Evolutionary conservation across 2,797 vertebrate species (phyloP).

Genomic region (Hippoglossus hippoglossus): DNA sequence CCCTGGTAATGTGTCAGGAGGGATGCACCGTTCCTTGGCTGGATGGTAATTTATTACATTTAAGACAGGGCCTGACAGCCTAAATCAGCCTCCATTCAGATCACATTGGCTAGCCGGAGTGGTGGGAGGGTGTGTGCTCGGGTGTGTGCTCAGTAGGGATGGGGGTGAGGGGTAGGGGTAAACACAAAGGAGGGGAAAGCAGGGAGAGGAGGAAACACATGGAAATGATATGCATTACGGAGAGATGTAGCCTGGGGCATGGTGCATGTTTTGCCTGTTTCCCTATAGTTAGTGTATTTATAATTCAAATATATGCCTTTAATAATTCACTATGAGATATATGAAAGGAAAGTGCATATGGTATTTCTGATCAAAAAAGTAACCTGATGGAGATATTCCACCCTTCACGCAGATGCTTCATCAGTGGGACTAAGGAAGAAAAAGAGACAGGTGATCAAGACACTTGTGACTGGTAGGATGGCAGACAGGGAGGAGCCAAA

Average conservation of each 20-base stretch:
- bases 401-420: conserved; percentile 32
- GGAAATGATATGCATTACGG: conserved; percentile 93
- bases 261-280: conserved; percentile 93
- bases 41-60: conserved; percentile 93
- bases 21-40: conserved; percentile 88
- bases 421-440: conserved; percentile 9
- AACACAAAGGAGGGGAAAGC: conserved; percentile 78
- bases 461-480: not conserved
- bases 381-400: conserved; percentile 27
- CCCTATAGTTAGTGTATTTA: conserved; percentile 96
- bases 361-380: conserved; percentile 49
- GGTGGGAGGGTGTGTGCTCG: conserved; percentile 25
- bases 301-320: conserved; percentile 96
- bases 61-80: conserved; percentile 93
- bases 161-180: conserved; percentile 29
- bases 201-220: conserved; percentile 84
- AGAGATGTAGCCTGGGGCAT: conserved; percentile 90
- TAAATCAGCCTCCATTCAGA: conserved; percentile 91
- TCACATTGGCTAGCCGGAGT: conserved; percentile 75
- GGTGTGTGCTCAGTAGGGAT: not conserved
- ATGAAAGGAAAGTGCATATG: conserved; percentile 89
- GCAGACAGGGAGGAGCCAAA: not conserved
- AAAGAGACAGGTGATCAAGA: not conserved
- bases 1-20: conserved; percentile 88
- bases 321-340: conserved; percentile 92